These are phyloP conservation scores for Eupithecia abbreviata DNA, from an alignment of 2,888 invertebrate genomes.

Conservation along the genomic window DNA sequence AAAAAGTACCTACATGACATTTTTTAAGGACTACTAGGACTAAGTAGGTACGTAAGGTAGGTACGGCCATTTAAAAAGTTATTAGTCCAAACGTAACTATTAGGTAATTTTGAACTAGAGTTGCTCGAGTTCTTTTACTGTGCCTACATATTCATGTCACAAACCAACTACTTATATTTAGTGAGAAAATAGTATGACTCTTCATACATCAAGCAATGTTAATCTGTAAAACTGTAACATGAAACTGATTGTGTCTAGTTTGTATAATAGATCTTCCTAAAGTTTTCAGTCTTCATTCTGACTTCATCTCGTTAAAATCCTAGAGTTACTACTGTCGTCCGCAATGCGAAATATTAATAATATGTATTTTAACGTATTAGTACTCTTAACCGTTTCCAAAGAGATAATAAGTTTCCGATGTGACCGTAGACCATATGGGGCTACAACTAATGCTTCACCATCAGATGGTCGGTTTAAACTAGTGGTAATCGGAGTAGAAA, in stretches of 20 bases:
- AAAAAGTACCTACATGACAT: too few species aligned
- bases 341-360: constrained; percentile 1
- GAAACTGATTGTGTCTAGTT: neutral
- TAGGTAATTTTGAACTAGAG: too few species aligned
- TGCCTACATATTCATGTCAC: neutral
- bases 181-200: neutral
- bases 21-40: too few species aligned
- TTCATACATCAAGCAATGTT: neutral
- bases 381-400: constrained; percentile 26
- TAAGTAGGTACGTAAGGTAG: too few species aligned
- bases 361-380: neutral
- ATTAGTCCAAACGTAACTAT: too few species aligned
- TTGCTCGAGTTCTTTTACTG: too few species aligned
- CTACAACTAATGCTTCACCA: constrained; percentile 63
- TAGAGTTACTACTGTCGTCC: neutral
- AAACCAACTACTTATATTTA: neutral
- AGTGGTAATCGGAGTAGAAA: constrained; percentile 56
- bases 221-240: neutral
- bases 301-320: neutral
- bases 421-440: constrained; percentile 71
- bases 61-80: too few species aligned
- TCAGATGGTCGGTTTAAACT: constrained; percentile 71
- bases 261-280: neutral
- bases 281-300: constrained; percentile 2
- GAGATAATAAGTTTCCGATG: constrained; percentile 61